These are phyloP conservation scores for Manacus vitellinus DNA, from an alignment of 2,113 vertebrate species.

Conservation along the genomic window DNA sequence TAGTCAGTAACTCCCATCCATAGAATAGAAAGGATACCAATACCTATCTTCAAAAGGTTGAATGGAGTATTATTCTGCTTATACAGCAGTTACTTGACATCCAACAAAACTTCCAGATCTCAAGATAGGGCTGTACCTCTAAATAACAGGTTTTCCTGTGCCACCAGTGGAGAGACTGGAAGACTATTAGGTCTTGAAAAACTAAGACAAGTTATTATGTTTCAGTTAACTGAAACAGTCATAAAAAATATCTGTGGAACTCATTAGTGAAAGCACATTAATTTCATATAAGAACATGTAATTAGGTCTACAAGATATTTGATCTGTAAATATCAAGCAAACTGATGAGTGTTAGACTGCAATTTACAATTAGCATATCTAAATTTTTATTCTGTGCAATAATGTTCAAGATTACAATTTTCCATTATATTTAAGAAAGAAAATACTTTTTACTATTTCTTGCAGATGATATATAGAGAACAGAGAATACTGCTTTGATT, in stretches of 20 bases:
- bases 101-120: background rate
- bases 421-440: background rate
- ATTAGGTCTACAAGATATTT: background rate
- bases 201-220: background rate
- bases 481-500: background rate
- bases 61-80: background rate
- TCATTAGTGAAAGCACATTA: constrained; percentile 7
- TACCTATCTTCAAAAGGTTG: background rate
- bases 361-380: background rate
- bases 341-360: background rate
- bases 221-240: background rate
- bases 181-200: background rate
- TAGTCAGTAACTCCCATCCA: background rate
- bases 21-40: background rate
- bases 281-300: background rate
- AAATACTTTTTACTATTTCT: background rate
- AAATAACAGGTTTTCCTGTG: background rate
- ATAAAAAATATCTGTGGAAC: background rate
- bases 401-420: background rate
- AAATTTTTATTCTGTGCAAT: background rate
- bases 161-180: background rate
- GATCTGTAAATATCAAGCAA: constrained; percentile 18
- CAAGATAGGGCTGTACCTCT: background rate
- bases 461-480: background rate
- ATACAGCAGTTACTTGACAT: background rate